Evolutionary conservation across 2,113 vertebrate species (phyloP), one percentile per base, ranked within the genome.

Genomic region (Lates calcarifer): DNA sequence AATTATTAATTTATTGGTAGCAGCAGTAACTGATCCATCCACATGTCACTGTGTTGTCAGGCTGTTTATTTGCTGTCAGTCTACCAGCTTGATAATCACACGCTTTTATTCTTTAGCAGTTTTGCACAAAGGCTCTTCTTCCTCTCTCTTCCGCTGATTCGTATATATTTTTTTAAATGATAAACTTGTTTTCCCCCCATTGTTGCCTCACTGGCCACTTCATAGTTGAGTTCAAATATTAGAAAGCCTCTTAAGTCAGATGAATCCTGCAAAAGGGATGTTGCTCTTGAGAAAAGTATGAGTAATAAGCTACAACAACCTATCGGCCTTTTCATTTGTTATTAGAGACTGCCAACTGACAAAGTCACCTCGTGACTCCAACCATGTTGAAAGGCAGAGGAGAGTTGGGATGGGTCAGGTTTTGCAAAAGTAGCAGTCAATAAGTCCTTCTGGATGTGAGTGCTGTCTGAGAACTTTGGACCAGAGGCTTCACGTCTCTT

Each of bases 1-100:
- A 78, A 69, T 61, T 69, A 69, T 51, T 61, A 31, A 69, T 61
- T 5, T 0, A n/a, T 14, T 22, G 29, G 22, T 61, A n/a, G 64
- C 41, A 39, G 64, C 22, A 12, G 37, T 70, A 39, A 56, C 33
- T 13, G 12, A 56, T 35, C 17, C 18, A n/a, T 65, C 49, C 49
- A 24, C 17, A 3, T 20, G 33, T 56, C 33, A 69, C 31, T 43
- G 62, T 18, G 17, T 11, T 28, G 14, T 28, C 17, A 20, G 9
- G 26, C n/a, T 33, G 28, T 14, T 47, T 47, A 2, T 18, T 33
- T 58, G 7, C 22, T 28, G 15, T 60, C 39, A 24, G 49, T 49
- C 31, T 57, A 26, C 22, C n/a, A 26, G 28, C 45, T 33, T n/a
- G 29, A 14, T 13, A 14, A 65, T 75, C 22, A 31, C 41, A 55